Evolutionary conservation across 2,113 vertebrate species (phyloP).

Genomic region (Rhizomys pruinosus): DNA sequence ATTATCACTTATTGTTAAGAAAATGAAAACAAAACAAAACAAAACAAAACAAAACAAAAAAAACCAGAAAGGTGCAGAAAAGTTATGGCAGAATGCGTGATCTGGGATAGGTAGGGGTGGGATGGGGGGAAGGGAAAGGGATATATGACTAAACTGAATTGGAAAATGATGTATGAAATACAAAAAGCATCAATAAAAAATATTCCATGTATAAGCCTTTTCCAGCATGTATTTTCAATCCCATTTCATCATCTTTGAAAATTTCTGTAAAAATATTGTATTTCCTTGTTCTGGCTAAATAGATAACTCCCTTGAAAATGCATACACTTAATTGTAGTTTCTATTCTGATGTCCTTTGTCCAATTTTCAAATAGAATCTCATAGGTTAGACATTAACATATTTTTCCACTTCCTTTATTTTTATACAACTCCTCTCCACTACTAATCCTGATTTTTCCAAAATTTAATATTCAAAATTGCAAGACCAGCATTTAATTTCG

Average conservation of each 20-base stretch:
- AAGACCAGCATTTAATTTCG: background rate
- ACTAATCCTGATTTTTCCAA: background rate
- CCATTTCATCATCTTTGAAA: background rate
- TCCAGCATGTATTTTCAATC: too few species aligned
- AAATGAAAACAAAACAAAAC: too few species aligned
- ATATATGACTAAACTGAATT: too few species aligned
- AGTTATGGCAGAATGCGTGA: too few species aligned
- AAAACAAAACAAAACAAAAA: too few species aligned
- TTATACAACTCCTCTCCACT: background rate
- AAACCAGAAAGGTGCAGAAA: too few species aligned
- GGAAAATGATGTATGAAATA: too few species aligned
- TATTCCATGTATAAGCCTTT: background rate
- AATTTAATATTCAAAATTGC: background rate
- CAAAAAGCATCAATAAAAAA: too few species aligned
- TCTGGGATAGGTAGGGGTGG: too few species aligned
- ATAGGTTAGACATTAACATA: background rate
- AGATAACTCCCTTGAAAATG: constrained; percentile 6
- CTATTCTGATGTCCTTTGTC: background rate
- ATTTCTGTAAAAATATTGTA: background rate
- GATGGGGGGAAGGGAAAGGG: too few species aligned
- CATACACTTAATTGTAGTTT: background rate
- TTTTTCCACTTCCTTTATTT: background rate
- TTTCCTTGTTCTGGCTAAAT: background rate
- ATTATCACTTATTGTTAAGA: too few species aligned
- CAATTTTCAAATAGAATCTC: background rate